Evolutionary conservation across 2,113 vertebrate species (phyloP), one percentile per base, ranked within the genome.

Genomic region (Columba janthina): DNA sequence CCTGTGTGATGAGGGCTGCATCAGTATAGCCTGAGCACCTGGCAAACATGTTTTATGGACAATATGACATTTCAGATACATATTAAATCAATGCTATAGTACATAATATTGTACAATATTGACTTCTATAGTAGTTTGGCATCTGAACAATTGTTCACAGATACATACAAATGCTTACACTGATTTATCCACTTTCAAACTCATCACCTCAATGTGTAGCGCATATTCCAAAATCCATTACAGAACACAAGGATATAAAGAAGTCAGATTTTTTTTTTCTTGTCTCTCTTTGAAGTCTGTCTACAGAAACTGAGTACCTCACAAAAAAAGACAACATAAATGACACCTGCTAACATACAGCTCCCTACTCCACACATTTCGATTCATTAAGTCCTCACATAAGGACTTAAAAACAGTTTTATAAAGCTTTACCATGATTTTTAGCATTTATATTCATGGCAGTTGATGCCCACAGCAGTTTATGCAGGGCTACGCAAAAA

Each of bases 321-420:
- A 75, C 32, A 72, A 57, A 75, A 75, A 69, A 78, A 31, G 46
- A 66, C 44, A 77, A 89, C 71, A 91, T 69, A 91, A 95, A 72
- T 90, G 78, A 79, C 75, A 90, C 36, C 62, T 92, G 72, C 69
- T 81, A 94, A 75, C 87, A 85, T 10, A 70, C 9, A 85, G 69
- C 73, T 83, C 56, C 36, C 56, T 81, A 62, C n/a, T 70, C 56
- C 46, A 66, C 42, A 38, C 20, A 62, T 25, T 19, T 71, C 40
- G 74, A 84, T 46, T 87, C 50, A 61, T 75, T 56, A 88, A 81
- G 70, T 81, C 26, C 34, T 94, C 87, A 96, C 18, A 42, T 87
- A 96, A 94, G 53, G 77, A 76, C n/a, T 85, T 46, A 10, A 60
- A 17, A 29, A 69, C 5, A 69, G 71, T 53, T 91, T 82, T 29